These are phyloP conservation scores for Phyllotreta striolata DNA, from an alignment of 2,888 invertebrate genomes.

Conservation along the genomic window DNA sequence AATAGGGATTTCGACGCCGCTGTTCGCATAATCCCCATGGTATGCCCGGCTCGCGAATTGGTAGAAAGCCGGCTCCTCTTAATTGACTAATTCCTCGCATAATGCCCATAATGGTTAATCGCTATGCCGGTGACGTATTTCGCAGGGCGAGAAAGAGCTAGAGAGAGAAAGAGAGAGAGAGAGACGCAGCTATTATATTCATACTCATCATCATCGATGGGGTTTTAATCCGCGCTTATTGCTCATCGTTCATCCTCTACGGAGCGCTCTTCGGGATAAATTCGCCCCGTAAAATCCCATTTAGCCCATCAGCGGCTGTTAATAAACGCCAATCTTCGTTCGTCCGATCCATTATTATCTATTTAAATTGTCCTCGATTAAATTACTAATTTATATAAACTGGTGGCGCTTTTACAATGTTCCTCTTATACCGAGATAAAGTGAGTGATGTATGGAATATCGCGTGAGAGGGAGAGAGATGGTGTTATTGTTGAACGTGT, in stretches of 20 bases:
- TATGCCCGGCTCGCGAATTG: constrained; percentile 56
- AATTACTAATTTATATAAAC: too few species aligned
- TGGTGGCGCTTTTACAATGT: too few species aligned
- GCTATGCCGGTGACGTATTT: constrained; percentile 59
- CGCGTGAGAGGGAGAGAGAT: too few species aligned
- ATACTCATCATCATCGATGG: constrained; percentile 39
- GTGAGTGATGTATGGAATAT: too few species aligned
- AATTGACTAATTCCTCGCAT: constrained; percentile 61
- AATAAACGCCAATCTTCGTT: background rate
- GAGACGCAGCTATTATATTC: constrained; percentile 53
- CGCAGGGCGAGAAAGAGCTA: too few species aligned
- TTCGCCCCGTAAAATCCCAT: background rate
- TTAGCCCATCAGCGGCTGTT: background rate
- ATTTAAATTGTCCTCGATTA: constrained; percentile 9
- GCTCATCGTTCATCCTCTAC: constrained; percentile 27
- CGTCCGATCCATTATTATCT: constrained; percentile 35
- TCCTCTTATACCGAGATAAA: too few species aligned
- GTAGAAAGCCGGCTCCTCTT: constrained; percentile 53
- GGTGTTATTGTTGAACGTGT: too few species aligned
- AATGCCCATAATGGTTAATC: constrained; percentile 58
- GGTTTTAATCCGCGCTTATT: constrained; percentile 34
- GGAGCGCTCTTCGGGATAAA: too few species aligned
- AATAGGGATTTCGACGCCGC: too few species aligned
- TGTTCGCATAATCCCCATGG: constrained; percentile 56
- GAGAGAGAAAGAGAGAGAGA: too few species aligned